Evolutionary conservation across 2,113 vertebrate species (phyloP), one percentile per base, ranked within the genome.

Genomic region (Oryzias woworae): DNA sequence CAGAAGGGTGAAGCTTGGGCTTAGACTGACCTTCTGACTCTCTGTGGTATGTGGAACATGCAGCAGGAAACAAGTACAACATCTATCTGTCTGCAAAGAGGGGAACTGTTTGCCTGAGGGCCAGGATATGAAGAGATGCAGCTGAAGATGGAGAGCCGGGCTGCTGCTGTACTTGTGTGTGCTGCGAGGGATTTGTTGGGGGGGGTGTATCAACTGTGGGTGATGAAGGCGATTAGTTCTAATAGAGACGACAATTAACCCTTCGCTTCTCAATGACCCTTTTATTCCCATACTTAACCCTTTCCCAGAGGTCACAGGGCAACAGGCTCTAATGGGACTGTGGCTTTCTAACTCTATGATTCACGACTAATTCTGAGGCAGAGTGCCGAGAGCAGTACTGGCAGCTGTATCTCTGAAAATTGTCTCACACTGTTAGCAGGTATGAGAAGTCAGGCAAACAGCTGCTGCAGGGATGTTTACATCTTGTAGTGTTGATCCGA

Each of bases 181-280:
- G 64, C 51, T 69, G 59, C 14, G 31, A 43, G 58, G 52, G 51
- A n/a, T 36, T 36, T 36, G 36, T 36, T 3, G 36, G 20, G 6
- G 22, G 28, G 68, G 44, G 50, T 51, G 31, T 22, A 52, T 16
- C 14, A 41, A 65, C 61, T 53, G 68, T 70, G 85, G 85, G 79
- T 74, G 76, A 83, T 88, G 73, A 79, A 88, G 84, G 72, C 61
- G 58, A 87, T 86, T 82, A 89, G 87, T 90, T 88, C 88, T 87
- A 82, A 89, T 80, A 84, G 80, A 83, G 84, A 77, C 59, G 73
- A 84, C 85, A 87, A 90, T 91, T 91, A 89, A 89, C 90, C 85
- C 84, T 69, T 73, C 42, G 79, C 75, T 78, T 78, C 64, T 71
- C 66, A 56, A 63, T 75, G 87, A 86, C 86, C 81, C 78, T 76